These are phyloP conservation scores for Dryas iulia DNA, from an alignment of 1,140 invertebrate species.

Conservation along the genomic window DNA sequence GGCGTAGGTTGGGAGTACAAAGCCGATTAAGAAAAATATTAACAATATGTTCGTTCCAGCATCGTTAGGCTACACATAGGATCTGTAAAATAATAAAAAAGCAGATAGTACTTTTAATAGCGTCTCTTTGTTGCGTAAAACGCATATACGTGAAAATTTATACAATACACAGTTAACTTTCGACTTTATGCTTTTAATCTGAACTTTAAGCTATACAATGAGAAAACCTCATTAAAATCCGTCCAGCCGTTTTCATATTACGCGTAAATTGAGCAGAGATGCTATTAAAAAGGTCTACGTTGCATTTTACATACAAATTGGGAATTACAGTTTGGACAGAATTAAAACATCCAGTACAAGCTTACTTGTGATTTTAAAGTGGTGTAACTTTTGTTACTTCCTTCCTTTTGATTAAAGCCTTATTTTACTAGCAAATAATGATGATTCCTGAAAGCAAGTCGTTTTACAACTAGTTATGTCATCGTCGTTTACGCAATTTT, in stretches of 20 bases:
- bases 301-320: background rate
- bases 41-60: too few relatives aligned
- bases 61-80: too few relatives aligned
- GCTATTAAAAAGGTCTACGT: background rate
- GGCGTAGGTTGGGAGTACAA: too few relatives aligned
- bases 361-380: background rate
- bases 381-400: background rate
- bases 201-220: background rate
- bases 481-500: constrained; percentile 9
- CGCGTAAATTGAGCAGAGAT: background rate
- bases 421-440: background rate
- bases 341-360: background rate
- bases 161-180: background rate
- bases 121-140: too few relatives aligned
- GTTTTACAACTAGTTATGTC: background rate
- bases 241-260: background rate
- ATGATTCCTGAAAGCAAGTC: background rate
- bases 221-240: constrained; percentile 1
- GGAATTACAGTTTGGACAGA: background rate
- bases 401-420: background rate
- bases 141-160: too few relatives aligned
- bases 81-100: too few relatives aligned
- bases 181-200: background rate
- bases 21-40: too few relatives aligned
- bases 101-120: too few relatives aligned